Conservation (phyloP, 2,797 vertebrate species). For the Prionace glauca region DNA sequence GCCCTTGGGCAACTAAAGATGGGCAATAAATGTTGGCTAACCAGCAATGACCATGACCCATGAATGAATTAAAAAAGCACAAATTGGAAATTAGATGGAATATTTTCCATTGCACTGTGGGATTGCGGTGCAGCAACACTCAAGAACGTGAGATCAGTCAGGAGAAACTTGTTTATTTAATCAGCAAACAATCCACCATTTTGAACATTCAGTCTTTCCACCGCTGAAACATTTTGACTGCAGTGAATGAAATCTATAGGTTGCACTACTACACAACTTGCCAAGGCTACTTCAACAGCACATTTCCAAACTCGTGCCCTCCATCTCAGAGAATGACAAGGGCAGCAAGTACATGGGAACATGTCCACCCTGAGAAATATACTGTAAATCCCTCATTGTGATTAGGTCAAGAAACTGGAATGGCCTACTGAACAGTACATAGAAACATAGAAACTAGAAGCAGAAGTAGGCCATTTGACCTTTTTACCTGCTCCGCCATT, state of each 20-base stretch:
- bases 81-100: background rate
- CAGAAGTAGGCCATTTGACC: no score
- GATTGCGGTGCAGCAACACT: background rate
- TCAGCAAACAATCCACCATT: background rate
- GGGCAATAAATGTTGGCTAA: no score
- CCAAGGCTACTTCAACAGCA: background rate
- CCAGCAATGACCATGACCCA: no score
- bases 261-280: background rate
- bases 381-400: background rate
- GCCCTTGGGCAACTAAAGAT: no score
- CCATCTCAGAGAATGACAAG: background rate
- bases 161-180: background rate
- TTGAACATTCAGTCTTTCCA: background rate
- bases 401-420: background rate
- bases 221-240: background rate
- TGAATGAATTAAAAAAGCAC: background rate
- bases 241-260: background rate
- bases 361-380: background rate
- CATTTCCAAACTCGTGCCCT: background rate
- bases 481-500: no score
- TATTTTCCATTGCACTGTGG: no score
- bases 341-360: background rate
- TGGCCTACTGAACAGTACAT: background rate
- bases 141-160: background rate
- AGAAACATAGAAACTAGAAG: no score